Percentiles rank a stretch among this genome's conserved stretches.
These are phyloP conservation scores for Drosophila lini DNA, from an alignment of 1,140 invertebrate species.

Conservation along the genomic window DNA sequence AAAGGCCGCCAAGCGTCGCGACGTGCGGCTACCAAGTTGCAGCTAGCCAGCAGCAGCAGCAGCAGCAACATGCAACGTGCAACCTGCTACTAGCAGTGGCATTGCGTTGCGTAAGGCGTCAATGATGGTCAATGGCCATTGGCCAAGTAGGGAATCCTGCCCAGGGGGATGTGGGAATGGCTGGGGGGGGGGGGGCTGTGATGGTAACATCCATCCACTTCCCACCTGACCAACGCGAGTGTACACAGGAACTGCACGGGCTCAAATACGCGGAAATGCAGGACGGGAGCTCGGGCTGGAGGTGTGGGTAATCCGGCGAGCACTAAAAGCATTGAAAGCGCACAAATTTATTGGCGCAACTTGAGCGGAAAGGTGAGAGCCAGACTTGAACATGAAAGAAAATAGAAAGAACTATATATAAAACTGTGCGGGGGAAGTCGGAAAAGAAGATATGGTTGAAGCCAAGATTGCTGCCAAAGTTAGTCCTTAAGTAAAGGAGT, in stretches of 20 bases:
- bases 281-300: neutral
- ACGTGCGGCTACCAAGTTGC: slow-evolving; percentile 21
- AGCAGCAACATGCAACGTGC: slow-evolving; percentile 7
- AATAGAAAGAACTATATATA: slow-evolving; percentile 9
- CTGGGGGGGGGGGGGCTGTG: neutral
- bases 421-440: neutral
- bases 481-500: slow-evolving; percentile 13
- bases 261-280: slow-evolving; percentile 30
- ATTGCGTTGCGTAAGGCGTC: slow-evolving; percentile 46
- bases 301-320: slow-evolving; percentile 36
- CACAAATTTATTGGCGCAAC: slow-evolving; percentile 43
- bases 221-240: slow-evolving; percentile 36
- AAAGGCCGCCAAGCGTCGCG: slow-evolving; percentile 51
- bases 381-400: slow-evolving; percentile 3
- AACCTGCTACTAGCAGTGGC: slow-evolving; percentile 28
- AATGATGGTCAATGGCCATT: slow-evolving; percentile 45
- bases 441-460: slow-evolving; percentile 7
- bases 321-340: slow-evolving; percentile 47
- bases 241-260: slow-evolving; percentile 34
- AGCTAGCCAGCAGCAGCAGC: neutral
- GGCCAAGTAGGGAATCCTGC: slow-evolving; percentile 41
- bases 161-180: neutral
- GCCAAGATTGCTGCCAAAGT: slow-evolving; percentile 20
- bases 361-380: slow-evolving; percentile 38
- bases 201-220: slow-evolving; percentile 9